A percentile compares a stretch with the other conserved stretches of the same genome.
Evolutionary conservation across 2,888 invertebrate species (phyloP).

Genomic region (Argyra leucocephala): DNA sequence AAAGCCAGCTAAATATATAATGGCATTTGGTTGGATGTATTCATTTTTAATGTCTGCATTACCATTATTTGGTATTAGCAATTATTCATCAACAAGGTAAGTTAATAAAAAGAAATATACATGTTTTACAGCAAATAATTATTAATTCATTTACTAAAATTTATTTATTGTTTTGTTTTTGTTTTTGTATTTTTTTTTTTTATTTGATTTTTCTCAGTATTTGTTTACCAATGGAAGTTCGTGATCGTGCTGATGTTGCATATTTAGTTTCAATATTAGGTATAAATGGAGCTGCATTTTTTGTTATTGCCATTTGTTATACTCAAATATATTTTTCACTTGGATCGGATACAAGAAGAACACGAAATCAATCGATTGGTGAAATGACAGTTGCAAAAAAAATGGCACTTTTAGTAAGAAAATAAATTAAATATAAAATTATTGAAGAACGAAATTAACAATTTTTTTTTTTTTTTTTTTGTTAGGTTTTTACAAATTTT

Average conservation of each 20-base stretch:
- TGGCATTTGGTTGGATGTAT: slow-evolving; percentile 71
- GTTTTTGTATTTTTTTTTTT: too few species aligned
- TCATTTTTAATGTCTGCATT: slow-evolving; percentile 66
- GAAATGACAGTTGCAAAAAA: slow-evolving; percentile 74
- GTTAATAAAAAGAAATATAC: neutral
- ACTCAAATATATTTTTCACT: slow-evolving; percentile 76
- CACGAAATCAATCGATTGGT: slow-evolving; percentile 46
- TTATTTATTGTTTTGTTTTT: slow-evolving; percentile 13
- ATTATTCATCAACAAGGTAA: slow-evolving; percentile 74
- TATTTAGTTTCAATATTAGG: slow-evolving; percentile 67
- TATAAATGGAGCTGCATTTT: slow-evolving; percentile 70
- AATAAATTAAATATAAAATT: neutral
- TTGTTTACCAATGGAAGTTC: slow-evolving; percentile 78
- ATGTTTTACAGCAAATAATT: neutral
- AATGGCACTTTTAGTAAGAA: slow-evolving; percentile 70
- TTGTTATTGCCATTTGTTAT: slow-evolving; percentile 75
- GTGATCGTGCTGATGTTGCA: slow-evolving; percentile 56
- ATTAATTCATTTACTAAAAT: too few species aligned
- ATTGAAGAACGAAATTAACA: slow-evolving; percentile 1
- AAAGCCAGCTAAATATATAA: slow-evolving; percentile 60
- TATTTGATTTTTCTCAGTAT: slow-evolving; percentile 49
- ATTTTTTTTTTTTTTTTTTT: slow-evolving; percentile 10
- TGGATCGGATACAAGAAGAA: slow-evolving; percentile 55
- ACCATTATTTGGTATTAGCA: slow-evolving; percentile 74
- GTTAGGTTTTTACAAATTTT: slow-evolving; percentile 63